These are phyloP conservation scores for Peromyscus melanophrys DNA, from an alignment of 2,797 vertebrate species.

Conservation along the genomic window DNA sequence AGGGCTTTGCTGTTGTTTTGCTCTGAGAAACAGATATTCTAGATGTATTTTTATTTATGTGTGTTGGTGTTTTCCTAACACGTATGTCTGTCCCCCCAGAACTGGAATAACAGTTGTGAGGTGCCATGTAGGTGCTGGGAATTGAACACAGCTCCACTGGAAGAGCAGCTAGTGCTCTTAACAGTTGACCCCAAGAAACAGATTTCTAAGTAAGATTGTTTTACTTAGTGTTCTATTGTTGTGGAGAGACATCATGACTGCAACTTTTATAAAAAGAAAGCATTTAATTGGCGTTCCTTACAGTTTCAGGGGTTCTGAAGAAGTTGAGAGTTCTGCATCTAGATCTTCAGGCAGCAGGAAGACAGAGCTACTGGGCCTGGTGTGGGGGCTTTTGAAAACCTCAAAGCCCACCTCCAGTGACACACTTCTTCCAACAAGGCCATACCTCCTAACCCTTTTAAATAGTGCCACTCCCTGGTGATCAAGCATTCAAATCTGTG, in stretches of 20 bases:
- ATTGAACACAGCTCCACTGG: neutral
- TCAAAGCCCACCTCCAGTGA: neutral
- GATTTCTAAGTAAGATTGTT: conserved; percentile 68
- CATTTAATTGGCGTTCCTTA: neutral
- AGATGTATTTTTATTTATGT: neutral
- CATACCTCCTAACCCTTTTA: neutral
- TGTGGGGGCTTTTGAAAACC: neutral
- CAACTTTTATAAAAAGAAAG: neutral
- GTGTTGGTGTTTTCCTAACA: neutral
- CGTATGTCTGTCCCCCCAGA: neutral
- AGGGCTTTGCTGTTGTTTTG: conserved; percentile 36
- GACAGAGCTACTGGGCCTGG: neutral
- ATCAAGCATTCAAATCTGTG: neutral
- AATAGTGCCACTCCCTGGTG: neutral
- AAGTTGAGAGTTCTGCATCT: neutral
- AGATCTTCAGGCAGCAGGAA: neutral
- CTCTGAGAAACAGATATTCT: conserved; percentile 52
- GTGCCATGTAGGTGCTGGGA: neutral
- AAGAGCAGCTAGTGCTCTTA: neutral
- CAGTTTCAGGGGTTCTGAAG: neutral
- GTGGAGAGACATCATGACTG: neutral
- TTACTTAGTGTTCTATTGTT: neutral
- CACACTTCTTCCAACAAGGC: neutral
- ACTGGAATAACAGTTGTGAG: neutral
- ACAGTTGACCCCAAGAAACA: neutral